Evolutionary conservation across 30 jellyfish, hydroid and myxozoan genomes (phyloP).

Genomic region (Aurelia aurita): DNA sequence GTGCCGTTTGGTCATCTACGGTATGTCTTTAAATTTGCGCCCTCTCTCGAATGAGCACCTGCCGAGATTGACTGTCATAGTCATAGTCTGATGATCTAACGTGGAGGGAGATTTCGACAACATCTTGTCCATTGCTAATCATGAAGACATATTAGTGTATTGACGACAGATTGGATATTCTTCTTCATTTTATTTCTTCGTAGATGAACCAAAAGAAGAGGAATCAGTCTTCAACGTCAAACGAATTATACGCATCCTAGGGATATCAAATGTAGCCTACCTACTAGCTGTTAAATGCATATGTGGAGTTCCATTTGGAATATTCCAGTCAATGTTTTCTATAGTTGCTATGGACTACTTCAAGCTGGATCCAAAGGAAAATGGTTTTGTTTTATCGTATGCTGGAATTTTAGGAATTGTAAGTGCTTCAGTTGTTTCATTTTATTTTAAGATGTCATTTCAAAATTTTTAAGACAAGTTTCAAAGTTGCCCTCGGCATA

Average conservation of each 20-base stretch:
- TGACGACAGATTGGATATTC: no score
- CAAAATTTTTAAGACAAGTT: no score
- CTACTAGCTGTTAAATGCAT: conserved; percentile 78
- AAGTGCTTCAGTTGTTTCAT: conserved; percentile 8
- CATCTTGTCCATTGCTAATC: no score
- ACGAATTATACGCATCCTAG: conserved; percentile 55
- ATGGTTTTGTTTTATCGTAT: conserved; percentile 90
- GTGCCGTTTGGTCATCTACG: no score
- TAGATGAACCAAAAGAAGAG: conserved; percentile 43
- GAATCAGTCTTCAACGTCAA: conserved; percentile 44
- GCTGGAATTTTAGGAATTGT: conserved; percentile 90
- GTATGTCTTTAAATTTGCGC: no score
- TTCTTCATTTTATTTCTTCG: neutral
- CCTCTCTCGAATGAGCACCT: no score
- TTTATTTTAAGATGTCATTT: no score
- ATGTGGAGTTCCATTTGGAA: conserved; percentile 90
- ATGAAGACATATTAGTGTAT: no score
- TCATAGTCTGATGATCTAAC: no score
- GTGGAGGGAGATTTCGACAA: no score
- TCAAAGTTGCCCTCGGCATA: no score
- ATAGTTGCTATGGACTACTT: conserved; percentile 87
- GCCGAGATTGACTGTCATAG: no score
- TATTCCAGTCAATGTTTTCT: conserved; percentile 89
- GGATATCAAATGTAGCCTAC: conserved; percentile 73
- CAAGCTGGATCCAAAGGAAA: conserved; percentile 84